Evolutionary conservation across 2,888 invertebrate genomes (phyloP), one percentile per base, ranked within the genome.

Genomic region (Morpho deidamia): DNA sequence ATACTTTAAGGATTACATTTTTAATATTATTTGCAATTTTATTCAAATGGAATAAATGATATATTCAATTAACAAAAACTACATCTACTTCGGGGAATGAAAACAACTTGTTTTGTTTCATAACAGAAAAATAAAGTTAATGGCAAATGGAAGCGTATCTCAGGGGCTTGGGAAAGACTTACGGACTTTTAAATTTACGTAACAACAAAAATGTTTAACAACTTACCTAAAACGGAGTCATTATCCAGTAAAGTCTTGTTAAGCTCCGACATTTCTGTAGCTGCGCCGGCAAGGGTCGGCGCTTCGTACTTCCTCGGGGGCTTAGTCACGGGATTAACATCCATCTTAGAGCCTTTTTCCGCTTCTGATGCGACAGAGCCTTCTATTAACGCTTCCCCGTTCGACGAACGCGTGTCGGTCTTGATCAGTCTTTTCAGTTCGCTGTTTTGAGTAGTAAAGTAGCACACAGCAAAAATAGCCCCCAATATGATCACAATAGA

Each of bases 321-420:
- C 72, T 96, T 96, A 58, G 93, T 93, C 12, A 96, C 92, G 0
- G 96, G 96, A 83, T 96, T 96, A 45, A 95, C 94, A 59, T 95
- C 95, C 8, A 94, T 93, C 64, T 96, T 93, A 43, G 95, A 86
- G 14, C 94, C 93, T 74, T 96, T 96, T 72, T 96, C 95, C 75
- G 94, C 92, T 73, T 96, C 96, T 59, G 94, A 93, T 2, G 92
- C 91, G 3, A 94, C 93, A 0, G 94, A 94, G 9, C 93, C 93
- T 66, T 94, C 94, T 57, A 94, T 91, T 67, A 94, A 90, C 10
- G 93, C 92, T 48, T 94, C 92, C 0, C 92, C 93, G 59, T 93
- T 93, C 32, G 93, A 91, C 12, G 92, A 91, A 63, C 92, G 90
- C 32, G 84, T 74, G 57, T 93, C 93, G 44, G 84, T 83, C 72